Evolutionary conservation across 2,113 vertebrate species (phyloP), one percentile per base, ranked within the genome.

Genomic region (Plectropomus leopardus): DNA sequence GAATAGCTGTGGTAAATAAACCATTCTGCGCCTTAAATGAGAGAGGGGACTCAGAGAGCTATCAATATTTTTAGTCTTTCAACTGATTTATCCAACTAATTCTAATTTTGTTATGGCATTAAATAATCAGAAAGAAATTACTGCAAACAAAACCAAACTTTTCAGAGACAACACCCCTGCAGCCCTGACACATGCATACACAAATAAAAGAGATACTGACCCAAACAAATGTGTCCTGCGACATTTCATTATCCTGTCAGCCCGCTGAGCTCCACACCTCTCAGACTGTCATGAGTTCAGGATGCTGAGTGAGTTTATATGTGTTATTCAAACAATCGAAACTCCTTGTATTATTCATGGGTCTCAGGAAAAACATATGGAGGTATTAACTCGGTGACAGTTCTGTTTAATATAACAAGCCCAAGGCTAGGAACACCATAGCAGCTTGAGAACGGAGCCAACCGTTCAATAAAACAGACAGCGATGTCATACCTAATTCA

Each of bases 311-410:
- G 10, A 24, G 77, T 84, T 80, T 81, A 54, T 76, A 66, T 71
- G 48, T 66, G 80, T 82, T 79, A 87, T 85, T 87, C 78, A 87
- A 80, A 88, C 76, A 82, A 79, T 82, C 64, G 30, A 80, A 86
- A 88, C 47, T 53, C 26, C 36, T 44, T 94, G 50, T 81, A 92
- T 92, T 92, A 94, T 94, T 92, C 83, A 93, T 90, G 80, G 32
- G 7, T 80, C 54, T 45, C 66, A 70, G 48, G 44, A 63, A 85
- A 86, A 91, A 81, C 84, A 88, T 82, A 85, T 88, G 73, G 86
- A 47, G 40, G 70, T 65, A 84, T 90, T 88, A 86, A 82, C 76
- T 76, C 44, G 82, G 81, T 86, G 73, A 82, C 85, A 88, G 78
- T 80, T 72, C 28, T 83, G 79, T 91, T 88, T 85, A 88, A 76